Base-by-base conservation (phyloP, 2,888 invertebrate genomes). In the Tachina fera region DNA sequence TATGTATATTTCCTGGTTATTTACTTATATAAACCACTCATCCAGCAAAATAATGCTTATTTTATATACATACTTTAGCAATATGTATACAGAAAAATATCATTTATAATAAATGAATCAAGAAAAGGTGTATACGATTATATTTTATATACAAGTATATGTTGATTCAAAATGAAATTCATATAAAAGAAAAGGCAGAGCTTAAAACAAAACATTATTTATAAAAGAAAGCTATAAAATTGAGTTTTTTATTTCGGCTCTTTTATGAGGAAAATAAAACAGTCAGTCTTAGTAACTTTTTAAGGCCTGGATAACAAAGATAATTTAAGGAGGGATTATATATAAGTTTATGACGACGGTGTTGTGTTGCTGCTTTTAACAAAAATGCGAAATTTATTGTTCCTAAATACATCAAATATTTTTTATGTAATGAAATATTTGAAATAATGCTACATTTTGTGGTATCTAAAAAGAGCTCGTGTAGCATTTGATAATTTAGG, bases 11-110 rank as follows among this genome's bases (percentile, higher is more conserved):
- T 67, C 39, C 58, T 60, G 74, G 5, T 53, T 68, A 72, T 81
- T 81, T 67, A 53, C 61, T 68, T 68, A 68, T 31, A 31, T 53
- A 68, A 75, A 61, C 60, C 75, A 68, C 75, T 81, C 75, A 60
- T 68, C 22, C 22, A 75, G 53, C 75, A 68, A 45, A 49, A 58
- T 51, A 63, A 63, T 78, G 79, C 31, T 72, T 74, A 81, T 61
- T 49, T 79, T 45, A n/a, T 60, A 9, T 45, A 16, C 60, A 9
- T 45, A 16, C 60, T 49, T 45, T 65, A 63, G 13, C 13, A 5
- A 31, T 31, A 31, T 31, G 9, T 1, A 76, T 45, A 22, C 49
- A 49, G 13, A 41, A 51, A 16, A 49, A 14, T n/a, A 31, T 5
- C n/a, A 77, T 68, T 77, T 68, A 51, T 58, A 58, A 65, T 41